Conservation (phyloP, 2,888 invertebrate species). For the Tenthredo distinguenda region DNA sequence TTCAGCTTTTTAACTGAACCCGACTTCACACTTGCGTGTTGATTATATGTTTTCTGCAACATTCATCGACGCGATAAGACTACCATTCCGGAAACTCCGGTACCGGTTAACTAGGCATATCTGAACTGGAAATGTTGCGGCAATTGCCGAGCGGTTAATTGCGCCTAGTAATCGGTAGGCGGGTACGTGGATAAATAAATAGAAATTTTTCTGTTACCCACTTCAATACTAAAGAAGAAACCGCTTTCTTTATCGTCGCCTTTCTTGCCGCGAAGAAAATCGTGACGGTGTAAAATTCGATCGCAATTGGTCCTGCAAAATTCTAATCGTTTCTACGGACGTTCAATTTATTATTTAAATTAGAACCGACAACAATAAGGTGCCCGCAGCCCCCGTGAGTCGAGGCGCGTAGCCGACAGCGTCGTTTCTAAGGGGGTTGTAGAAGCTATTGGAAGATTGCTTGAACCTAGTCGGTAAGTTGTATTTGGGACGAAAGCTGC, state of each 20-base stretch:
- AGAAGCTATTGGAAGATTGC: slow-evolving; percentile 50
- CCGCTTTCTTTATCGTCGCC: not conserved
- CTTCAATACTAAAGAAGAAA: not conserved
- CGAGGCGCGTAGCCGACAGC: slow-evolving; percentile 26
- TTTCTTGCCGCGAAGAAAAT: not conserved
- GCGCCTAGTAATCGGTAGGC: not conserved
- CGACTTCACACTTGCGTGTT: not conserved
- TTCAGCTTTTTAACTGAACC: not conserved
- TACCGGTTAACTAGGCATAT: not conserved
- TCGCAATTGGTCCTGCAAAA: not conserved
- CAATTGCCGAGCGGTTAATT: not conserved
- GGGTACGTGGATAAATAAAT: not conserved
- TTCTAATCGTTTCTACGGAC: not conserved
- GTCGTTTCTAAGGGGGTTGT: slow-evolving; percentile 53
- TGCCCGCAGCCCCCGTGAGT: not conserved
- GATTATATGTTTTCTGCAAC: not conserved
- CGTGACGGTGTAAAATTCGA: not conserved
- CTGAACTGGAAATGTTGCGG: not conserved
- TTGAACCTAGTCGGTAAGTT: slow-evolving; percentile 70
- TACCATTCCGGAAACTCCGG: not conserved
- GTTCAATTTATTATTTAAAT: slow-evolving; percentile 1
- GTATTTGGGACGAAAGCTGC: slow-evolving; percentile 56
- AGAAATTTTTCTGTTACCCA: not conserved
- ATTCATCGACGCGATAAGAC: not conserved
- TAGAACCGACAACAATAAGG: not conserved